Evolutionary conservation across 1,140 invertebrate genomes (phyloP).

Genomic region (Andrena cerasifolii): DNA sequence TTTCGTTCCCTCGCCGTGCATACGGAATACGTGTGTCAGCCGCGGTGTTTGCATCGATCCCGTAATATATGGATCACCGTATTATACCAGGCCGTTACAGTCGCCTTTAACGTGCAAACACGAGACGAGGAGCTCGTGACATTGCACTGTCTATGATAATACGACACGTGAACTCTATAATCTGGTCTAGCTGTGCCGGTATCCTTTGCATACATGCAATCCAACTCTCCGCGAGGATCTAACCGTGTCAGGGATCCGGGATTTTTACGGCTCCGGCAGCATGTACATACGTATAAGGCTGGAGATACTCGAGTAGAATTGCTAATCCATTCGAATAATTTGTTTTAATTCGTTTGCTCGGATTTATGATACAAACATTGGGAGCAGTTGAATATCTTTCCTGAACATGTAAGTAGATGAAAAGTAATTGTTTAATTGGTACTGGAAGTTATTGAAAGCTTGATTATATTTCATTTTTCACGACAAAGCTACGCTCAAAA

Average conservation of each 20-base stretch:
- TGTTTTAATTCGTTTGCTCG: background rate
- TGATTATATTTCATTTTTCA: no score
- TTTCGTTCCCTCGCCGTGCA: conserved; percentile 33
- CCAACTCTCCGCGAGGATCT: conserved; percentile 25
- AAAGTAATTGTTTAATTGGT: no score
- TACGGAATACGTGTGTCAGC: conserved; percentile 43
- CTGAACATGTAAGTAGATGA: no score
- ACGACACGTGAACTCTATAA: conserved; percentile 69
- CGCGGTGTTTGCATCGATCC: conserved; percentile 48
- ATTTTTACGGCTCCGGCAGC: conserved; percentile 48
- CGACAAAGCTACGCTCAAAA: no score
- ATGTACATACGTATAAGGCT: conserved; percentile 23
- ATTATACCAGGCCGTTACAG: conserved; percentile 56
- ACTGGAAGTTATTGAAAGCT: no score
- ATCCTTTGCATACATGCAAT: conserved; percentile 42
- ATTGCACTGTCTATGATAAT: conserved; percentile 70
- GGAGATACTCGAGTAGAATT: conserved; percentile 34
- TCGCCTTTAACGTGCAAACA: conserved; percentile 57
- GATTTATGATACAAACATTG: background rate
- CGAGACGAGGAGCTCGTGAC: conserved; percentile 66
- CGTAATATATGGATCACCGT: conserved; percentile 61
- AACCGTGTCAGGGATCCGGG: conserved; percentile 50
- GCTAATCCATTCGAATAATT: conserved; percentile 6
- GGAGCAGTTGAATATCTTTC: background rate
- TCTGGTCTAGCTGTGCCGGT: conserved; percentile 53